Conservation (phyloP, 2,888 invertebrate genomes). For the Cyclophora punctaria region DNA sequence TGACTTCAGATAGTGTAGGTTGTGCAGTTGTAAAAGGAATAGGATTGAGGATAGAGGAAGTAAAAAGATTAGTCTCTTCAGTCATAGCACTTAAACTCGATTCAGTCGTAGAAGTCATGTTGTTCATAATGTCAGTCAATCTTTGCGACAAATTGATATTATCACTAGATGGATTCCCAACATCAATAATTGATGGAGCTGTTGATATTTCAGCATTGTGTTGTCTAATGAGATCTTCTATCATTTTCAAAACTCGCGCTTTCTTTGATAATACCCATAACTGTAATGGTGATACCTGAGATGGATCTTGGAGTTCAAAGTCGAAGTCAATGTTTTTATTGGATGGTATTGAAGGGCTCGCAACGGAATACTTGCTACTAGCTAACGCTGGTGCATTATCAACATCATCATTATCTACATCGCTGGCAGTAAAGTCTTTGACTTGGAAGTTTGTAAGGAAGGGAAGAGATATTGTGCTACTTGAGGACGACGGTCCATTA, state of each 20-base stretch:
- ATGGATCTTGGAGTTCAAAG: conserved; percentile 37
- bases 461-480: conserved; percentile 43
- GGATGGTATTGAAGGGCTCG: conserved; percentile 20
- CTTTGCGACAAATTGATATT: conserved; percentile 49
- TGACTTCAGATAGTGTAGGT: conserved; percentile 22
- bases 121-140: conserved; percentile 55
- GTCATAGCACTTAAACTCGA: conserved; percentile 26
- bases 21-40: conserved; percentile 22
- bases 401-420: conserved; percentile 14
- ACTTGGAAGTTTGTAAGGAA: conserved; percentile 51
- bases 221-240: conserved; percentile 62
- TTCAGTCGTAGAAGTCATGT: conserved; percentile 48
- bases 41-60: conserved; percentile 23
- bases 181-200: conserved; percentile 43
- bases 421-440: conserved; percentile 35
- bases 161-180: conserved; percentile 34
- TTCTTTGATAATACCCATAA: conserved; percentile 66
- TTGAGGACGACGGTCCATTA: conserved; percentile 23
- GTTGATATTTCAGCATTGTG: conserved; percentile 62
- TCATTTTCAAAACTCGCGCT: conserved; percentile 67
- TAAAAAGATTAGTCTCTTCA: conserved; percentile 10
- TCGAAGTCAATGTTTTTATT: conserved; percentile 23
- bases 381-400: conserved; percentile 12
- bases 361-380: conserved; percentile 20
- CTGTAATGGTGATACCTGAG: conserved; percentile 51